Evolutionary conservation across 2,888 invertebrate species (phyloP).

Genomic region (Falcaria lacertinaria): DNA sequence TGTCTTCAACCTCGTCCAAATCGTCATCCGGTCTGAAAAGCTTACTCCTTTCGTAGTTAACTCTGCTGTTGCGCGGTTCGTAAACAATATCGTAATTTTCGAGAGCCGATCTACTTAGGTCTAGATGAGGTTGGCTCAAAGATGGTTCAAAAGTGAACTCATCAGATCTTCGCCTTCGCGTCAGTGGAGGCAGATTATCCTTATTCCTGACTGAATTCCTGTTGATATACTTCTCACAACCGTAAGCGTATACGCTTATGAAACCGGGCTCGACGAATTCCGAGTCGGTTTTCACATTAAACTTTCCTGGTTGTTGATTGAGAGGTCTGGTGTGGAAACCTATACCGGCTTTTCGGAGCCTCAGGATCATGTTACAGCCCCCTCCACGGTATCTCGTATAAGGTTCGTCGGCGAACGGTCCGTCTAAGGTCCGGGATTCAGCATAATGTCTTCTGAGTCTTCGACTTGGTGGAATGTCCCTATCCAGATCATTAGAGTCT

Average conservation of each 20-base stretch:
- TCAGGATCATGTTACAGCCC: constrained; percentile 88
- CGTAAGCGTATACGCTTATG: constrained; percentile 91
- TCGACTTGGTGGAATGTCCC: constrained; percentile 46
- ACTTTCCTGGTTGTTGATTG: constrained; percentile 83
- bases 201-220: constrained; percentile 62
- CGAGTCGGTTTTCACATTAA: constrained; percentile 88
- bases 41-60: constrained; percentile 70
- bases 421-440: constrained; percentile 52
- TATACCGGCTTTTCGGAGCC: constrained; percentile 87
- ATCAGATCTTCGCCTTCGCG: constrained; percentile 55
- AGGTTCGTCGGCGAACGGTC: constrained; percentile 35
- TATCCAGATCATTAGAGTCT: constrained; percentile 60
- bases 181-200: constrained; percentile 58
- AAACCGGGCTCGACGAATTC: constrained; percentile 92
- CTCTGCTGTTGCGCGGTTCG: constrained; percentile 51
- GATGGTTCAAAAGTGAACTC: constrained; percentile 63
- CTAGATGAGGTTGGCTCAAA: constrained; percentile 35
- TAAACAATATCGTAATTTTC: constrained; percentile 57
- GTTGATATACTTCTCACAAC: constrained; percentile 83
- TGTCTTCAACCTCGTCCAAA: constrained; percentile 81
- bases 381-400: constrained; percentile 52
- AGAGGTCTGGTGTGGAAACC: constrained; percentile 87
- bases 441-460: constrained; percentile 57
- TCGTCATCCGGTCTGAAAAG: constrained; percentile 74
- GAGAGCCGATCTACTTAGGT: constrained; percentile 47